Evolutionary conservation across 2,888 invertebrate genomes (phyloP), one percentile per base, ranked within the genome.

Genomic region (Polymixis lichenea): DNA sequence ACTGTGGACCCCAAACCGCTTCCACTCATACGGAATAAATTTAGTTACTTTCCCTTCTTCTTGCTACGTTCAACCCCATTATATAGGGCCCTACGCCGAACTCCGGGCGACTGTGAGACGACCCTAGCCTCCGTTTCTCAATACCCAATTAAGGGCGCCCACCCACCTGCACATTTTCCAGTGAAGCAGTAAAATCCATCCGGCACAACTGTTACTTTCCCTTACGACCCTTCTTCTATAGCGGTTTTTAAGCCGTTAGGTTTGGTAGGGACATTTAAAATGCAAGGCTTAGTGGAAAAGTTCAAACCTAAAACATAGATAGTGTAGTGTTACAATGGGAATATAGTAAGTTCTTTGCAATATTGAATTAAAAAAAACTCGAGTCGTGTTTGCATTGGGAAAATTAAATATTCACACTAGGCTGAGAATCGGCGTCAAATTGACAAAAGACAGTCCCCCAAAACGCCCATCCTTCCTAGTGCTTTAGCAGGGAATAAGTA

Each of bases 151-250:
- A 82, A 51, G 77, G 66, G 46, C 56, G 32, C 28, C 55, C 49
- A 58, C 25, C 66, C 58, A 78, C 65, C 49, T 78, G 64, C 60
- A 38, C 38, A 60, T 69, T 68, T 81, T 83, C 67, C 73, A 77
- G 25, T 61, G 67, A 81, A 84, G 78, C 65, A 72, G 46, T 74
- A 58, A 76, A 73, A 22, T 38, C 62, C 67, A 71, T 82, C 55
- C 55, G 69, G 77, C 11, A 25, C 83, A 82, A 49, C 77, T 60
- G 64, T 22, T 76, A 51, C 32, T 64, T 71, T 82, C 65, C 83
- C 67, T 56, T 0, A 28, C 25, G 77, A 64, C 56, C 77, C 78
- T 46, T 56, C 49, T 32, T 4, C 22, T 62, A 1, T 32, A 64
- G 32, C 62, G 51, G 56, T 15, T 5, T 53, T 56, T 53, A 53